Conservation (phyloP, 1,140 invertebrate species). For the Lordiphosa stackelbergi region DNA sequence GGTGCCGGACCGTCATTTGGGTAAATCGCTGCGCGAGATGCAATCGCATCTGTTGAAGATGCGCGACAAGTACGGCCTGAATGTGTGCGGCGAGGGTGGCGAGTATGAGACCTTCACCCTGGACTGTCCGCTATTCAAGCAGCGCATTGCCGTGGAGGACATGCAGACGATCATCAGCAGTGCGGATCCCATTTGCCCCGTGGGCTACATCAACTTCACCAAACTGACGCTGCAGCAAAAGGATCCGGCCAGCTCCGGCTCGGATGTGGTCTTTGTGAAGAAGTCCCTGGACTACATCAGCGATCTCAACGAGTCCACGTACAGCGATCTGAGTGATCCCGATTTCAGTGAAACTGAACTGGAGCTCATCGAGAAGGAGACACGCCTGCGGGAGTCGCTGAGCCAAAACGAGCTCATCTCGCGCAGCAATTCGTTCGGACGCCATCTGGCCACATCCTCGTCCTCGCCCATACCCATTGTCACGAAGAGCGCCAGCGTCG, state of each 20-base stretch:
- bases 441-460: slow-evolving; percentile 66
- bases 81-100: slow-evolving; percentile 99
- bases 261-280: slow-evolving; percentile 77
- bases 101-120: slow-evolving; percentile 99
- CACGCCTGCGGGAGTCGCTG: slow-evolving; percentile 64
- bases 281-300: slow-evolving; percentile 80
- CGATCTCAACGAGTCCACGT: slow-evolving; percentile 81
- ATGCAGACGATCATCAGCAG: slow-evolving; percentile 92
- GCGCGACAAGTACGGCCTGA: slow-evolving; percentile 95
- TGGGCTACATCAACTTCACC: slow-evolving; percentile 93
- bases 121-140: slow-evolving; percentile 96
- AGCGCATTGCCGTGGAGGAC: slow-evolving; percentile 92
- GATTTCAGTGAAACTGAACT: slow-evolving; percentile 81
- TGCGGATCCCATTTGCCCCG: slow-evolving; percentile 93
- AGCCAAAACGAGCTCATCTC: slow-evolving; percentile 74
- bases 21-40: slow-evolving; percentile 90
- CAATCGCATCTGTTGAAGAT: slow-evolving; percentile 91
- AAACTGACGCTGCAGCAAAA: slow-evolving; percentile 86
- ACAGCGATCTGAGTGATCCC: slow-evolving; percentile 81
- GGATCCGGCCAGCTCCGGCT: slow-evolving; percentile 60
- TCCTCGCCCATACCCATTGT: slow-evolving; percentile 76
- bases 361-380: slow-evolving; percentile 80
- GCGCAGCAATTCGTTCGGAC: slow-evolving; percentile 75
- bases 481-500: slow-evolving; percentile 76
- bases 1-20: slow-evolving; percentile 90